These are phyloP conservation scores for Calameuta filiformis DNA, from an alignment of 2,888 invertebrate species.

Conservation along the genomic window DNA sequence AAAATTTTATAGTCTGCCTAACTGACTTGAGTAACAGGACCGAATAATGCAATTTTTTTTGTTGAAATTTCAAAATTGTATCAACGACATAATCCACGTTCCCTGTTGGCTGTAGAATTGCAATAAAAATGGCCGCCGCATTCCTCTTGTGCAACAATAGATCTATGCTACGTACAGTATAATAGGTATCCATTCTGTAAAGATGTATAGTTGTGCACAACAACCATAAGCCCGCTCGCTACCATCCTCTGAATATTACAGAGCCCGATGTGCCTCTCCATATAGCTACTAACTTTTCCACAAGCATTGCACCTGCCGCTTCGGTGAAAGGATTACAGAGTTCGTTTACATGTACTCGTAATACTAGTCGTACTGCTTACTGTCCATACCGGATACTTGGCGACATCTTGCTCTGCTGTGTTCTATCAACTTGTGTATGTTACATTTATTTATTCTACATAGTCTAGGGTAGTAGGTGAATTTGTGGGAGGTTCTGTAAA, in stretches of 20 bases:
- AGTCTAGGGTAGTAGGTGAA: background rate
- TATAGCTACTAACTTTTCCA: conserved; percentile 38
- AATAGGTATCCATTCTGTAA: background rate
- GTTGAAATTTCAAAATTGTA: background rate
- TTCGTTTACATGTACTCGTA: background rate
- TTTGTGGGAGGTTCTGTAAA: background rate
- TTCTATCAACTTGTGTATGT: background rate
- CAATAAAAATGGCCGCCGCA: background rate
- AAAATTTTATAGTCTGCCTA: background rate
- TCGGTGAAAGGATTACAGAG: conserved; percentile 49
- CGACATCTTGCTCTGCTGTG: background rate
- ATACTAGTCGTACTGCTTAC: background rate
- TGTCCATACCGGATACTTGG: background rate
- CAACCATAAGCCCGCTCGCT: background rate
- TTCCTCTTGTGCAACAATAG: background rate
- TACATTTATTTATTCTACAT: background rate
- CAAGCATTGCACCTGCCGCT: conserved; percentile 49
- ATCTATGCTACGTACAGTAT: background rate
- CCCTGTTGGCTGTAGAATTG: background rate
- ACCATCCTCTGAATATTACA: background rate
- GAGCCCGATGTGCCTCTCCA: background rate
- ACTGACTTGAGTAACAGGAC: background rate
- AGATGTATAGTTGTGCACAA: background rate
- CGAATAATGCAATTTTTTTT: background rate
- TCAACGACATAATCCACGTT: background rate